A percentile compares a stretch with the other conserved stretches of the same genome.
phyloP scores from a whole-genome alignment of 2,888 invertebrate genomes.

The Galerucella pusilla region DNA sequence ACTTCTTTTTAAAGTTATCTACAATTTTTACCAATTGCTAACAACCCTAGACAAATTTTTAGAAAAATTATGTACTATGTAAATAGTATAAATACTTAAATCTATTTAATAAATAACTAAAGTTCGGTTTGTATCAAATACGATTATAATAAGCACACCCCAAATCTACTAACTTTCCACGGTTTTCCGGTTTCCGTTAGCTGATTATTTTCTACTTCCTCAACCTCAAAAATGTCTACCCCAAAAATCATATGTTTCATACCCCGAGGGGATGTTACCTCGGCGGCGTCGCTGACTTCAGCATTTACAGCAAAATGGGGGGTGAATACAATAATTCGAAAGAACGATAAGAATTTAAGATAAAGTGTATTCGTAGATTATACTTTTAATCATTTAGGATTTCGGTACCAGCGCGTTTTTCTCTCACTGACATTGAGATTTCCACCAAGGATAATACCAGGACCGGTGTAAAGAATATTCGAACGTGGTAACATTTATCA shows the following conservation, averaged over 20 bases:
- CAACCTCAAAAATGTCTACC: conserved; percentile 23
- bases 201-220: conserved; percentile 13
- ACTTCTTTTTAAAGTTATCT: too few species aligned
- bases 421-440: conserved; percentile 38
- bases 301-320: conserved; percentile 22
- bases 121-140: neutral
- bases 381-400: conserved; percentile 62
- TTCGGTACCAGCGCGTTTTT: conserved; percentile 43
- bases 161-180: conserved; percentile 6
- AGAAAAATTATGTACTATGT: too few species aligned
- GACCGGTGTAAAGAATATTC: neutral
- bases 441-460: conserved; percentile 13
- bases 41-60: too few species aligned
- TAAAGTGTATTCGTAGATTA: conserved; percentile 61
- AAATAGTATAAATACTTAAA: too few species aligned
- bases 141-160: conserved; percentile 7
- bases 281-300: conserved; percentile 22
- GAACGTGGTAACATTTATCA: neutral
- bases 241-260: conserved; percentile 21
- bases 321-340: conserved; percentile 45
- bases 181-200: conserved; percentile 12
- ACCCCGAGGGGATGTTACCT: conserved; percentile 9
- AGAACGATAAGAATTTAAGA: conserved; percentile 55
- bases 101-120: neutral
- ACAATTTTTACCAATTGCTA: too few species aligned